Conservation (phyloP, 2,113 vertebrate species). For the Talpa occidentalis region DNA sequence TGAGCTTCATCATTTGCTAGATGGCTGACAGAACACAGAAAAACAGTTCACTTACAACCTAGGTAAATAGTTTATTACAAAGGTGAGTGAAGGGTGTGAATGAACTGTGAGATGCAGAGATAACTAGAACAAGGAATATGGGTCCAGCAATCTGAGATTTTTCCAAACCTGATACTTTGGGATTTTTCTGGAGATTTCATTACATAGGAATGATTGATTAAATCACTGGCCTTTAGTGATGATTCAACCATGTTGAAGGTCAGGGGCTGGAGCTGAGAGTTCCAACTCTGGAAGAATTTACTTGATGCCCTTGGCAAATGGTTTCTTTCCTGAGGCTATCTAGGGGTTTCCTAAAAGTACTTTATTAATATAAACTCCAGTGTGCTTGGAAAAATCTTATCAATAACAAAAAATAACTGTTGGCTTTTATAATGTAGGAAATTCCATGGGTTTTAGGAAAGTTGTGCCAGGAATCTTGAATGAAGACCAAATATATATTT, state of each 20-base stretch:
- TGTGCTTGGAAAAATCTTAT: not conserved
- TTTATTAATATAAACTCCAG: not conserved
- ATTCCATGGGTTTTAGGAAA: not conserved
- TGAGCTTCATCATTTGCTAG: not conserved
- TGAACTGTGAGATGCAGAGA: not conserved
- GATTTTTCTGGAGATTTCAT: not conserved
- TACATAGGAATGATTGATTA: not conserved
- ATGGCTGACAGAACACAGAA: not conserved
- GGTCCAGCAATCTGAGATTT: not conserved
- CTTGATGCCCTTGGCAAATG: not conserved
- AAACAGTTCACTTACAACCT: not conserved
- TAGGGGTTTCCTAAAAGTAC: not conserved
- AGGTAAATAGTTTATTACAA: not conserved
- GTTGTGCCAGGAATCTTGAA: not conserved
- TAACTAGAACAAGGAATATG: not conserved
- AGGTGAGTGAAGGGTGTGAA: not conserved
- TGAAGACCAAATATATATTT: not conserved
- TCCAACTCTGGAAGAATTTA: not conserved
- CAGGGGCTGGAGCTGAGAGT: not conserved
- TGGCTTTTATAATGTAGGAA: not conserved
- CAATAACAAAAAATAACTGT: not conserved
- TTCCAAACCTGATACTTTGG: not conserved
- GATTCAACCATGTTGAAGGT: not conserved
- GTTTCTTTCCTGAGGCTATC: not conserved
- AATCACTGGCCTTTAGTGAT: not conserved